These are phyloP conservation scores for Adelognathus sp. DNA, from an alignment of 2,888 invertebrate species.

Conservation along the genomic window DNA sequence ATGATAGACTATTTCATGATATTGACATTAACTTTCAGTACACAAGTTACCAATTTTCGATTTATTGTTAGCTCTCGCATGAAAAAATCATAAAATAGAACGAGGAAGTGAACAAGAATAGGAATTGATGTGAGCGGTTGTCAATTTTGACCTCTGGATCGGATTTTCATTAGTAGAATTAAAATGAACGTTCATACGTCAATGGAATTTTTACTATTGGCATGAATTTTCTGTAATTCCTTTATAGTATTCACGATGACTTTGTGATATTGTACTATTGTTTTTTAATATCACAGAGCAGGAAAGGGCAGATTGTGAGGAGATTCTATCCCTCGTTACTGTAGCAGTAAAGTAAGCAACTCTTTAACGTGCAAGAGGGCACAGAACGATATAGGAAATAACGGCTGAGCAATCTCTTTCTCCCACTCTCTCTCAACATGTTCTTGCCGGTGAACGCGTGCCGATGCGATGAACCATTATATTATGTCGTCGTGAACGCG, in stretches of 20 bases:
- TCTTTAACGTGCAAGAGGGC: background rate
- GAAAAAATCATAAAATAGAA: too few relatives aligned
- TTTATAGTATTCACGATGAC: too few relatives aligned
- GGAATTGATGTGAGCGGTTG: too few relatives aligned
- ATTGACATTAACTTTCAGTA: background rate
- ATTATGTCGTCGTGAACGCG: constrained; percentile 51
- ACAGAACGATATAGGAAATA: constrained; percentile 42
- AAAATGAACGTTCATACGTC: too few relatives aligned
- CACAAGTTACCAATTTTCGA: too few relatives aligned
- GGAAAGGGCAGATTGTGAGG: background rate
- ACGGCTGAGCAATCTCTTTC: constrained; percentile 51
- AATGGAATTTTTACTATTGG: too few relatives aligned
- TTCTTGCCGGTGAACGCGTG: constrained; percentile 33
- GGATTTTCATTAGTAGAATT: too few relatives aligned
- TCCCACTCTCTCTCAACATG: constrained; percentile 1
- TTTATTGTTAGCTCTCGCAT: too few relatives aligned
- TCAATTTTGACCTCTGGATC: too few relatives aligned
- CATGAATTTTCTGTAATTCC: too few relatives aligned
- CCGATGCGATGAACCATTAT: constrained; percentile 21
- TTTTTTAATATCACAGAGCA: background rate
- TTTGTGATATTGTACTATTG: too few relatives aligned
- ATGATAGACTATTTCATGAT: background rate
- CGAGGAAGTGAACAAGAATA: too few relatives aligned
- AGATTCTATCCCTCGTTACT: background rate
- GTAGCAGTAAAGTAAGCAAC: background rate